These are phyloP conservation scores for Choristoneura rosaceana DNA, from an alignment of 2,888 invertebrate genomes.

Conservation along the genomic window DNA sequence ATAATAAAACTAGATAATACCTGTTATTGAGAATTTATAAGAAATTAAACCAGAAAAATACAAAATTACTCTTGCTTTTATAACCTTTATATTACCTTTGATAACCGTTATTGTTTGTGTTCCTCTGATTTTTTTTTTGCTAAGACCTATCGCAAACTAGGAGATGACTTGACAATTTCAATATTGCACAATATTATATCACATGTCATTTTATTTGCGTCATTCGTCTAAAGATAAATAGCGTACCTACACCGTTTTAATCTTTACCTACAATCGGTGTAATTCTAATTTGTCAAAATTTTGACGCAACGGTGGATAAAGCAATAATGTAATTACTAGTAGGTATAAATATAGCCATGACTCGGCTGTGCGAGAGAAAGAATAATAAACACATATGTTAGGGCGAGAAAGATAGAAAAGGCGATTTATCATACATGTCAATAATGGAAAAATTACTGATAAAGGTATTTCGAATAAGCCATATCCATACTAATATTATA, in stretches of 20 bases:
- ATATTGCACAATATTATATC: constrained; percentile 1
- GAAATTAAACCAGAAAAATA: background rate
- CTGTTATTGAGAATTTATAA: background rate
- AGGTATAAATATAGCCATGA: no score
- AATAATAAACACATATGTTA: no score
- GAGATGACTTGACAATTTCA: background rate
- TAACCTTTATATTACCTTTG: background rate
- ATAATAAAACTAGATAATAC: background rate
- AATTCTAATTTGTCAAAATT: background rate
- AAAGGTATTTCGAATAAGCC: no score
- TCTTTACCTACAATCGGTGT: background rate
- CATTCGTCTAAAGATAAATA: background rate
- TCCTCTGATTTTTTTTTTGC: background rate
- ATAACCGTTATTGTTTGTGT: background rate
- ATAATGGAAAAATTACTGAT: no score
- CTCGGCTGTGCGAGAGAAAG: no score
- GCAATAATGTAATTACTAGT: background rate
- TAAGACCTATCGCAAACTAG: background rate
- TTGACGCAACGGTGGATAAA: background rate
- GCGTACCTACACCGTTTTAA: background rate
- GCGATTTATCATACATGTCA: no score
- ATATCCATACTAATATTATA: no score
- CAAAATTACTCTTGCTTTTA: background rate
- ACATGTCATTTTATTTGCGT: constrained; percentile 1
- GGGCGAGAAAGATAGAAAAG: no score